Percentiles rank a stretch among this genome's conserved stretches.
These are phyloP conservation scores for Zaprionus davidi DNA, from an alignment of 1,140 invertebrate genomes.

Conservation along the genomic window DNA sequence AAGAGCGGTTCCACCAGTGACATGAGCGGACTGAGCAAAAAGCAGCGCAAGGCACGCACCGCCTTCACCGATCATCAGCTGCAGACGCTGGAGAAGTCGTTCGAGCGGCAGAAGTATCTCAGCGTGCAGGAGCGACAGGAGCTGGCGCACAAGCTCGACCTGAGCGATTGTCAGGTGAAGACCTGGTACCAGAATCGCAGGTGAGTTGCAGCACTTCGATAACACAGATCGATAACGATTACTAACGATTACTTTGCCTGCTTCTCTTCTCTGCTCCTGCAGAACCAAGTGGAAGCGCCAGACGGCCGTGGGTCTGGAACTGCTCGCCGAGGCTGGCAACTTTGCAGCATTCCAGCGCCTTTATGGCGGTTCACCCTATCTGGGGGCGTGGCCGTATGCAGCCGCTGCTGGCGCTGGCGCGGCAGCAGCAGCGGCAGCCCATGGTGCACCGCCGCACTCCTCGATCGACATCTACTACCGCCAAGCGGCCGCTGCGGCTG, in stretches of 20 bases:
- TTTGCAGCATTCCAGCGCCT: conserved; percentile 98
- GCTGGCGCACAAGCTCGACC: conserved; percentile 96
- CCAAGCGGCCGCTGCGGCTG: conserved; percentile 88
- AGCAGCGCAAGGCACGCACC: conserved; percentile 98
- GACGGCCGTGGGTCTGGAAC: conserved; percentile 97
- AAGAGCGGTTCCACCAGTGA: conserved; percentile 83
- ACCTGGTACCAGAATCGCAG: conserved; percentile 99
- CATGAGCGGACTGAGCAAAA: conserved; percentile 89
- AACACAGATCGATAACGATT: neutral
- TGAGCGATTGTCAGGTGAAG: conserved; percentile 99
- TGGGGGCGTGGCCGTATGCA: conserved; percentile 88
- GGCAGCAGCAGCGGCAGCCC: conserved; percentile 77
- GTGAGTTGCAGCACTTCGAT: conserved; percentile 86
- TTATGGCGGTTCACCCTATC: conserved; percentile 90
- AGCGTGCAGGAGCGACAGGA: conserved; percentile 99
- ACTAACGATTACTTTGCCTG: neutral
- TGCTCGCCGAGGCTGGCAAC: conserved; percentile 98
- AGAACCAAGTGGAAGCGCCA: conserved; percentile 99
- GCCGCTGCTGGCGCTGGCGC: conserved; percentile 68
- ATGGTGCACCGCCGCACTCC: conserved; percentile 86
- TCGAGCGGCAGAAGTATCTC: conserved; percentile 99
- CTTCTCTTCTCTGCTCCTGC: conserved; percentile 70
- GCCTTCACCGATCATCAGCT: conserved; percentile 99
- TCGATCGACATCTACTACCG: conserved; percentile 92
- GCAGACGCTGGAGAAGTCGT: conserved; percentile 98